Conservation (phyloP, 2,888 invertebrate genomes). For the Eupithecia abbreviata region DNA sequence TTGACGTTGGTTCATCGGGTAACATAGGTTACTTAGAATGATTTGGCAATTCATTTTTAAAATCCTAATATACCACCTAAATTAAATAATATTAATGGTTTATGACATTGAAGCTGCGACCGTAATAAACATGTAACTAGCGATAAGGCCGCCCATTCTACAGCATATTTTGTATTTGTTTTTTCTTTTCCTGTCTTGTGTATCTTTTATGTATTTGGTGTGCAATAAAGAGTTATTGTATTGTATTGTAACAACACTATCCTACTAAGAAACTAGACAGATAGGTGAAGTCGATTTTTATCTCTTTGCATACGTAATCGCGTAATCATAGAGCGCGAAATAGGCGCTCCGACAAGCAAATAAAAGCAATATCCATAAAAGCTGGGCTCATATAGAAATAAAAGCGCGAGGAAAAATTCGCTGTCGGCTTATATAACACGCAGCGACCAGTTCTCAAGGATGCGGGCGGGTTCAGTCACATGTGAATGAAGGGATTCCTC, state of each 20-base stretch:
- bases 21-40: not conserved
- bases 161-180: too few species aligned
- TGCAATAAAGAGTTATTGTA: too few species aligned
- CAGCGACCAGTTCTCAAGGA: constrained; percentile 74
- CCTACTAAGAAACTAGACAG: not conserved
- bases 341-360: constrained; percentile 29
- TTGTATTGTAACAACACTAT: too few species aligned
- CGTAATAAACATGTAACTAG: not conserved
- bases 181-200: too few species aligned
- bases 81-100: not conserved
- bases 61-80: not conserved
- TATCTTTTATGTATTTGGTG: too few species aligned
- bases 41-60: not conserved
- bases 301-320: constrained; percentile 16
- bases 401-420: constrained; percentile 52
- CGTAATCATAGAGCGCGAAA: constrained; percentile 31
- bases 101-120: not conserved
- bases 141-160: too few species aligned
- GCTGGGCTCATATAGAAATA: constrained; percentile 45
- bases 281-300: not conserved
- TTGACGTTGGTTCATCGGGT: not conserved
- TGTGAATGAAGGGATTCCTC: constrained; percentile 68
- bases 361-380: constrained; percentile 40
- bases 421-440: constrained; percentile 58
- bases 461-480: constrained; percentile 76